Conservation (phyloP, 2,113 vertebrate genomes). For the Phoxinus phoxinus region DNA sequence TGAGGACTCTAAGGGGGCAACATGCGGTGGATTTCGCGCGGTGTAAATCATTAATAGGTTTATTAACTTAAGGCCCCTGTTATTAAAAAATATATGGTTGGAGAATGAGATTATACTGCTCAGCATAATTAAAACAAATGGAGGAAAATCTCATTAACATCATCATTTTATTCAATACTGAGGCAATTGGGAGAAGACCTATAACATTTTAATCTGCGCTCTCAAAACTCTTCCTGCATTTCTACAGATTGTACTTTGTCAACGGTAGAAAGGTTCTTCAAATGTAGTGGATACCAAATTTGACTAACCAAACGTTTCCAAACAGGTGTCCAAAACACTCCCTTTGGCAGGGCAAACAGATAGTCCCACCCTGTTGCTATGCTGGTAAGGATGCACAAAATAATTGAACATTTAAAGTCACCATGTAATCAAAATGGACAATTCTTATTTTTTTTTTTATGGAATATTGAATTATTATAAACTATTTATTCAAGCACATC, state of each 20-base stretch:
- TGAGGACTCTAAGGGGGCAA: slow-evolving; percentile 4
- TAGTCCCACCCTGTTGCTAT: neutral
- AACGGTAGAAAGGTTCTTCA: neutral
- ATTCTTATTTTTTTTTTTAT: too few relatives aligned
- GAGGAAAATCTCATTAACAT: neutral
- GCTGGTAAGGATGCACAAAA: neutral
- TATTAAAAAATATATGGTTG: slow-evolving; percentile 15
- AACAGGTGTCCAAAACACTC: neutral
- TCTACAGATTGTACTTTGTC: neutral
- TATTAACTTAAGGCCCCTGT: neutral
- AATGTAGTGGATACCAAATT: neutral
- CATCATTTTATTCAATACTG: neutral
- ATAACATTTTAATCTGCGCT: neutral
- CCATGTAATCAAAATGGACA: too few relatives aligned
- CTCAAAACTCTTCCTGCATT: neutral
- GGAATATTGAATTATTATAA: too few relatives aligned
- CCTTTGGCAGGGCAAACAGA: neutral
- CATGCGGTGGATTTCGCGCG: slow-evolving; percentile 20
- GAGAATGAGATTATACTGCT: neutral
- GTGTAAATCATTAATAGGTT: slow-evolving; percentile 32
- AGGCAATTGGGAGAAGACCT: neutral
- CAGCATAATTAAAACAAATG: neutral
- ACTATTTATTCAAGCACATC: too few relatives aligned
- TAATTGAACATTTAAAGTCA: neutral
- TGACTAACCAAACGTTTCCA: neutral